Percentiles rank a stretch among this genome's conserved stretches.
Evolutionary conservation across 2,113 vertebrate genomes (phyloP).

Genomic region (Raja brachyura): DNA sequence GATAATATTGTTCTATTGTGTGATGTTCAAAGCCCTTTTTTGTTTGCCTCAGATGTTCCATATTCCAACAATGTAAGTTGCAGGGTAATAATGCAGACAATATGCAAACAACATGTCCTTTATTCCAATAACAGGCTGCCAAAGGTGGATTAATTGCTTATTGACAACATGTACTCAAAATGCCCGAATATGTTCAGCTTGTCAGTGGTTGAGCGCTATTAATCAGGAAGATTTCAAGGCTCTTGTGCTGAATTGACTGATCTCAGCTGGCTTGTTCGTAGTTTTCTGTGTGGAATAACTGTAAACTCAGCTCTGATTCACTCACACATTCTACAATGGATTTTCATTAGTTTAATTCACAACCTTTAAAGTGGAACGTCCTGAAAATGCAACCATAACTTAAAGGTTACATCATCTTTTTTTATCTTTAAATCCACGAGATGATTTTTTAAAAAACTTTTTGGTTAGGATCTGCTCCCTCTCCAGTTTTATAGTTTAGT

Average conservation of each 20-base stretch:
- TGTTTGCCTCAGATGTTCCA: background rate
- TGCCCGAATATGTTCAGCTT: background rate
- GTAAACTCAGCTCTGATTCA: background rate
- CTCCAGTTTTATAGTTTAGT: background rate
- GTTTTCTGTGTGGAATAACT: background rate
- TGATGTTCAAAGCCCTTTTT: background rate
- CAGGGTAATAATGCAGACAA: background rate
- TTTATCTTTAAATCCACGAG: no score
- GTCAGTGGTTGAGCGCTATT: background rate
- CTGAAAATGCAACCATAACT: background rate
- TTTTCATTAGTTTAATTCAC: background rate
- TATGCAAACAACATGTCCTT: background rate
- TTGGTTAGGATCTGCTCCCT: background rate
- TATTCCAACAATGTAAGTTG: background rate
- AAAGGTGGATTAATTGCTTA: background rate
- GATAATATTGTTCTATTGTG: background rate
- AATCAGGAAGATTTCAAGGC: background rate
- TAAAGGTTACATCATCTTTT: no score
- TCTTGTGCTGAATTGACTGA: background rate
- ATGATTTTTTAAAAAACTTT: no score
- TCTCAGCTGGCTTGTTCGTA: background rate
- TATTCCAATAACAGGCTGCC: background rate
- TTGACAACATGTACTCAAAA: background rate
- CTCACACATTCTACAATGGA: background rate
- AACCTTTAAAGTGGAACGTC: background rate